These are phyloP conservation scores for Catocala sponsa DNA, from an alignment of 2,888 invertebrate species.

Conservation along the genomic window DNA sequence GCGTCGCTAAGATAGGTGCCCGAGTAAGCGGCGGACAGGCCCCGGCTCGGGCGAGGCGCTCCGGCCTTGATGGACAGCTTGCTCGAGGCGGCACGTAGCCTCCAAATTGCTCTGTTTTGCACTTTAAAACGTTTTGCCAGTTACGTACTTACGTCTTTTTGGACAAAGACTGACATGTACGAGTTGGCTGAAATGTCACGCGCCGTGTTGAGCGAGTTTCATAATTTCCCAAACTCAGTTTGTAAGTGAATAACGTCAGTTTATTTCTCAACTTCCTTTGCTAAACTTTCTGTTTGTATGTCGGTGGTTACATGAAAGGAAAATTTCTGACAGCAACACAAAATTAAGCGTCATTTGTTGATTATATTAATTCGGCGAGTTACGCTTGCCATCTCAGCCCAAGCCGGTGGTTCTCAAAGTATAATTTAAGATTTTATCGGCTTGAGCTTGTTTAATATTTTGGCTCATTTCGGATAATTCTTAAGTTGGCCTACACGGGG, in stretches of 20 bases:
- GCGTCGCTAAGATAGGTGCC: too few species aligned
- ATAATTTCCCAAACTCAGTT: conserved; percentile 16
- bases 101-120: conserved; percentile 15
- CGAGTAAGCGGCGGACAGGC: too few species aligned
- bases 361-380: conserved; percentile 43
- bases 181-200: conserved; percentile 7
- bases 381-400: conserved; percentile 20
- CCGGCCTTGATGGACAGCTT: conserved; percentile 10
- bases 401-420: conserved; percentile 26
- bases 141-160: conserved; percentile 1
- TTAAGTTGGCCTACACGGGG: conserved; percentile 44
- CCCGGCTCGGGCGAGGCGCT: neutral
- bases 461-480: conserved; percentile 57
- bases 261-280: conserved; percentile 27
- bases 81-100: conserved; percentile 4
- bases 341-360: conserved; percentile 44
- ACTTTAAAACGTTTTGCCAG: conserved; percentile 5
- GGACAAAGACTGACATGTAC: conserved; percentile 9
- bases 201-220: conserved; percentile 7
- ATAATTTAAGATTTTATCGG: conserved; percentile 37
- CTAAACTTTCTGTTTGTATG: conserved; percentile 28
- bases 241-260: conserved; percentile 15
- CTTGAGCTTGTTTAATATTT: conserved; percentile 51
- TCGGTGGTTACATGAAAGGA: conserved; percentile 26
- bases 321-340: conserved; percentile 22